These are phyloP conservation scores for Gastracanthus pulcherrimus DNA, from an alignment of 2,888 invertebrate genomes.

Conservation along the genomic window DNA sequence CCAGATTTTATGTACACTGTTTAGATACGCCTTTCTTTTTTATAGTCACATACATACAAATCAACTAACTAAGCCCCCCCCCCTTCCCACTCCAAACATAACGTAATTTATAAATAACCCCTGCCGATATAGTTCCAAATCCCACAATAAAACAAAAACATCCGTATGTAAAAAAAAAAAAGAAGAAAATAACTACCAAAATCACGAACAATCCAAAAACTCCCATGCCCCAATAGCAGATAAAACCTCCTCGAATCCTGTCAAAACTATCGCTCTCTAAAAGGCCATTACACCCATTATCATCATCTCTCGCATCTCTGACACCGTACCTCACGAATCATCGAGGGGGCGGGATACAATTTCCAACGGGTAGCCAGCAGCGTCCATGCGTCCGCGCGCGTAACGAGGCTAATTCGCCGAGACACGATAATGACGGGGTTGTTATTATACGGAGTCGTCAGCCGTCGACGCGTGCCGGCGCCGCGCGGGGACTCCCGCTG, in stretches of 20 bases:
- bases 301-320: neutral
- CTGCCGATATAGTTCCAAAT: too few species aligned
- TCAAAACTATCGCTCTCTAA: slow-evolving; percentile 1
- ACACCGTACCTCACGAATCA: neutral
- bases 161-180: too few species aligned
- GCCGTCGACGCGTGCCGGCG: slow-evolving; percentile 61
- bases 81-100: too few species aligned
- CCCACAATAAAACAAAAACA: too few species aligned
- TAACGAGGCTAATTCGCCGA: slow-evolving; percentile 71
- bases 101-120: too few species aligned
- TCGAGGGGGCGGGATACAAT: neutral
- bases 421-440: slow-evolving; percentile 74
- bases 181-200: too few species aligned
- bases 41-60: too few species aligned
- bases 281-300: slow-evolving; percentile 20
- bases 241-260: neutral
- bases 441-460: slow-evolving; percentile 65
- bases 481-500: slow-evolving; percentile 44
- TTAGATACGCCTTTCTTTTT: too few species aligned
- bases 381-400: neutral
- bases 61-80: too few species aligned
- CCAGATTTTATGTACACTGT: too few species aligned
- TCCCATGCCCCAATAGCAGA: neutral
- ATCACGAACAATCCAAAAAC: too few species aligned
- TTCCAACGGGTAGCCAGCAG: neutral